A percentile compares a stretch with the other conserved stretches of the same genome.
Evolutionary conservation across 2,113 vertebrate species (phyloP).

Genomic region (Sphyrna mokarran): DNA sequence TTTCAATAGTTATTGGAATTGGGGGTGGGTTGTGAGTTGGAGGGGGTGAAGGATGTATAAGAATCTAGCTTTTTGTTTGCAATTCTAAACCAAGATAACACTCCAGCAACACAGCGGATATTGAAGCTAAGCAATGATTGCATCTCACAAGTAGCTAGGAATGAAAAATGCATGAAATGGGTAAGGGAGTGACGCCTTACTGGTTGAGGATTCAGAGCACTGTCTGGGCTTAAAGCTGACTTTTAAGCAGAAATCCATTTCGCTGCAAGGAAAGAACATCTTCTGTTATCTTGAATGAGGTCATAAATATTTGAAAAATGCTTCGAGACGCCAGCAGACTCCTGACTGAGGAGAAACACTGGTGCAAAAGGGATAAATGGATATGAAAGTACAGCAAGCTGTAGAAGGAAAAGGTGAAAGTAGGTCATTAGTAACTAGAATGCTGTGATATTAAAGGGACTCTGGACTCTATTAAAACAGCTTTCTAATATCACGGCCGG

Average conservation of each 20-base stretch:
- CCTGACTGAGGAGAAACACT: neutral
- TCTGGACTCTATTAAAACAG: neutral
- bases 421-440: neutral
- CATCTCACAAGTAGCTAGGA: neutral
- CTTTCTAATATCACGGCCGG: neutral
- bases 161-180: neutral
- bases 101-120: neutral
- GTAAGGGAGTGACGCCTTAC: neutral
- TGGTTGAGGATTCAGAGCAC: neutral
- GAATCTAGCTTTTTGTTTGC: neutral
- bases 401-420: neutral
- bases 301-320: constrained; percentile 21
- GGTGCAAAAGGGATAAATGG: neutral
- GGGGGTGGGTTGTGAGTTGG: too few species aligned
- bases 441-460: neutral
- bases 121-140: neutral
- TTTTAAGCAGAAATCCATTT: neutral
- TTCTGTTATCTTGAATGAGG: neutral
- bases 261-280: neutral
- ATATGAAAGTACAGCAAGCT: neutral
- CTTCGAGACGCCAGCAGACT: neutral
- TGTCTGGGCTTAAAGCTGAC: neutral
- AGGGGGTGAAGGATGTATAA: too few species aligned
- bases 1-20: neutral
- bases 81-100: neutral